Evolutionary conservation across 2,797 vertebrate species (phyloP), one percentile per base, ranked within the genome.

Genomic region (Aulostomus chinensis): DNA sequence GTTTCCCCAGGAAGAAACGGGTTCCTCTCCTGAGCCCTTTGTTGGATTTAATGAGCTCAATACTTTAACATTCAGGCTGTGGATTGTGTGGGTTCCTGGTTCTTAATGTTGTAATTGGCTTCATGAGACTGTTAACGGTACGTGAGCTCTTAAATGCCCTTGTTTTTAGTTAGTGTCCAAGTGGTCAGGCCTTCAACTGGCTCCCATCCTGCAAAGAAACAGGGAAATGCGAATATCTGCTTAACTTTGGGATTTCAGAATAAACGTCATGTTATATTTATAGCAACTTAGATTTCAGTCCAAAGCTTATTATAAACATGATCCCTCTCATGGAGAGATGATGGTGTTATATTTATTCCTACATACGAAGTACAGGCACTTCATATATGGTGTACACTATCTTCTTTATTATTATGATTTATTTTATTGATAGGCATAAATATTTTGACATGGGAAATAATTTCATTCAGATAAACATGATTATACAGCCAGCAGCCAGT

Each of bases 1-100:
- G 1, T 38, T 10, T 54, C 40, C 10, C 13, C 9, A 9, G 2
- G 1, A 58, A 43, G 47, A 51, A 50, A 39, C 5, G 0, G 12
- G 25, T 58, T 50, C 51, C 10, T 21, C 14, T 47, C 32, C 40
- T 26, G n/a, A 50, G 18, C 30, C 3, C 50, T 69, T 68, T 59
- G 29, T 15, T 57, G 48, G 16, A 43, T 75, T 76, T 79, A 81
- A 80, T 81, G 74, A 84, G 69, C 79, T 61, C 33, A 2, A n/a
- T 24, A 24, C 12, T 41, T 43, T 47, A 34, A 33, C n/a, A 9
- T 50, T 53, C 43, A 57, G 59, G 45, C 73, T 30, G 9, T 54
- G 39, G 15, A 45, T 34, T 54, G 48, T 77, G 57, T 61, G 18
- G 41, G 42, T 60, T 73, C 30, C 53, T 67, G 22, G 16, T 51